A percentile compares a stretch with the other conserved stretches of the same genome.
phyloP scores from a whole-genome alignment of 2,797 vertebrate genomes.

The Platyrinchus mystaceus region DNA sequence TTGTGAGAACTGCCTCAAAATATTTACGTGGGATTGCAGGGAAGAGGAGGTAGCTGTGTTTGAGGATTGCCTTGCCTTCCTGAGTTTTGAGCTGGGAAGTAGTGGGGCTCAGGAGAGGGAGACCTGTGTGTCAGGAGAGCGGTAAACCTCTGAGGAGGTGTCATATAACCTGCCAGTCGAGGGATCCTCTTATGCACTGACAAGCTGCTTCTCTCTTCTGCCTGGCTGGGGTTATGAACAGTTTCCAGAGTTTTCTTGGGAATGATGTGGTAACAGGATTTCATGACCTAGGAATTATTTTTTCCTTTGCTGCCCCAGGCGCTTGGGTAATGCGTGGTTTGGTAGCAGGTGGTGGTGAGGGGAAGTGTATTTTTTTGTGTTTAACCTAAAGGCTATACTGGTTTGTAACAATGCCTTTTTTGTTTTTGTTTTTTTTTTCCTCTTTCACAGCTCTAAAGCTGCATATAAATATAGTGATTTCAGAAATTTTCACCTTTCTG shows the following conservation, averaged over 20 bases:
- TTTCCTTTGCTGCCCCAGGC: not conserved
- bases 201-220: not conserved
- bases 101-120: not conserved
- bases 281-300: not conserved
- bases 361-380: not conserved
- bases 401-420: not conserved
- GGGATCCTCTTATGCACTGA: not conserved
- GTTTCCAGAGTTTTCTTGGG: not conserved
- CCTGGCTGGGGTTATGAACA: not conserved
- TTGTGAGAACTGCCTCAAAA: not conserved
- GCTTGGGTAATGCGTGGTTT: not conserved
- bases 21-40: not conserved
- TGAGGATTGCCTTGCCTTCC: not conserved
- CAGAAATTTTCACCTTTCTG: not conserved
- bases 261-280: not conserved
- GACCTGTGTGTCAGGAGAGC: not conserved
- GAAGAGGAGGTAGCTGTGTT: not conserved
- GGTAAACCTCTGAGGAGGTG: not conserved
- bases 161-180: not conserved
- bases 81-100: not conserved
- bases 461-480: not conserved
- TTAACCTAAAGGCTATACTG: not conserved
- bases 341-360: rapidly evolving
- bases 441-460: slow-evolving; percentile 11
- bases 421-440: not conserved